phyloP scores from a whole-genome alignment of 1,140 invertebrate genomes.

The Pomacea maculata region DNA sequence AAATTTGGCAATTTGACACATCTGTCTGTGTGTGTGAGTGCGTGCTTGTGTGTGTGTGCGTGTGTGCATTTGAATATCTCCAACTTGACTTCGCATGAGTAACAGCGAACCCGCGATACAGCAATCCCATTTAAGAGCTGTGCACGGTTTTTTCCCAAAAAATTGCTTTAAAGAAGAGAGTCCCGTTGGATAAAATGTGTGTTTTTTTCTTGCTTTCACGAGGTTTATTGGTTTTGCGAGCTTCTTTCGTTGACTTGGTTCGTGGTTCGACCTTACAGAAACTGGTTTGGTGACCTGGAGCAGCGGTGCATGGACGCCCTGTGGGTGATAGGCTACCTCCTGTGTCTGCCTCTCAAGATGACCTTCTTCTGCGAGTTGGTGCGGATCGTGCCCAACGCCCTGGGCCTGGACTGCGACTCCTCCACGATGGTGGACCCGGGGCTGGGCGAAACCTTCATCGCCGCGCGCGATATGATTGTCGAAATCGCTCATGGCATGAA shows the following conservation, averaged over 20 bases:
- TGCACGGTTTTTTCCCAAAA: no score
- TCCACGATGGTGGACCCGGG: conserved; percentile 47
- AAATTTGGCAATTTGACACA: no score
- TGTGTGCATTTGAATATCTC: neutral
- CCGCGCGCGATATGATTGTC: conserved; percentile 40
- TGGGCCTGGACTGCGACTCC: conserved; percentile 50
- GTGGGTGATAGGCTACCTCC: conserved; percentile 47
- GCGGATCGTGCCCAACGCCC: conserved; percentile 32
- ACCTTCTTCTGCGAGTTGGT: conserved; percentile 52
- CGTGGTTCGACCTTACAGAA: conserved; percentile 41
- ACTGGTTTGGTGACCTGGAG: conserved; percentile 36
- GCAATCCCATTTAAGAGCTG: no score
- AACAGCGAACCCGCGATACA: no score
- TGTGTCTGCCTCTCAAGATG: conserved; percentile 59
- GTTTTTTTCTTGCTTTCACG: no score
- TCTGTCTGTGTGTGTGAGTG: no score
- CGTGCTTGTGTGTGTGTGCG: no score
- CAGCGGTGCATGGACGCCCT: conserved; percentile 43
- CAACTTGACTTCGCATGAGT: conserved; percentile 3
- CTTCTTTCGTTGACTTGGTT: no score
- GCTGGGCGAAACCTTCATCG: conserved; percentile 52
- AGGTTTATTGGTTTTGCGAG: no score
- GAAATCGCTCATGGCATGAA: conserved; percentile 47
- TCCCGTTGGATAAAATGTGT: no score
- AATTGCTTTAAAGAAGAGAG: no score